phyloP scores from a whole-genome alignment of 2,797 vertebrate species.

The Hydrophis major region DNA sequence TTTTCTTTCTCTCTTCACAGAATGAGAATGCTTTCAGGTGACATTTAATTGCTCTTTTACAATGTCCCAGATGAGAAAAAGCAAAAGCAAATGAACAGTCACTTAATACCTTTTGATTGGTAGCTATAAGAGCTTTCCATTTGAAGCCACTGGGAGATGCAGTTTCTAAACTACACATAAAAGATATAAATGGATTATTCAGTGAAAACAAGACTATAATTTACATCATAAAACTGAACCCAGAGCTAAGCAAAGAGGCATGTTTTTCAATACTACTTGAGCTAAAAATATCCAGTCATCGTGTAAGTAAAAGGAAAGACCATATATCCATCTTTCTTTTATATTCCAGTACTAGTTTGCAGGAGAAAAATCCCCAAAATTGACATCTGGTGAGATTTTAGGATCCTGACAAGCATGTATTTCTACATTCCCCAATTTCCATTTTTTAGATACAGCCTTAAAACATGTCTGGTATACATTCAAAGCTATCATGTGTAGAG shows the following conservation, averaged over 20 bases:
- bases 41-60: neutral
- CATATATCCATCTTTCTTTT: slow-evolving; percentile 14
- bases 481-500: neutral
- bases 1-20: neutral
- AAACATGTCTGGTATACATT: neutral
- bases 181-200: neutral
- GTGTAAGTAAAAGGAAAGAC: neutral
- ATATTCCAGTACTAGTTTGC: neutral
- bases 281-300: slow-evolving; percentile 9
- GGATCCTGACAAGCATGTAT: neutral
- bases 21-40: neutral
- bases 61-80: neutral
- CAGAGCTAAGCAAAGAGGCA: neutral
- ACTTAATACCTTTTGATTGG: neutral
- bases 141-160: neutral
- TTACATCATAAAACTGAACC: neutral
- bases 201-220: neutral
- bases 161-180: neutral
- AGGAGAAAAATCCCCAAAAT: neutral
- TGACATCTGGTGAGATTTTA: neutral
- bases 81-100: neutral
- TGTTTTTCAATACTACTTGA: neutral
- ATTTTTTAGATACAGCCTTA: neutral
- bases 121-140: neutral
- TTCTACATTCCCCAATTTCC: neutral